phyloP scores from a whole-genome alignment of 2,797 vertebrate genomes.

The Pantherophis vulpinus region DNA sequence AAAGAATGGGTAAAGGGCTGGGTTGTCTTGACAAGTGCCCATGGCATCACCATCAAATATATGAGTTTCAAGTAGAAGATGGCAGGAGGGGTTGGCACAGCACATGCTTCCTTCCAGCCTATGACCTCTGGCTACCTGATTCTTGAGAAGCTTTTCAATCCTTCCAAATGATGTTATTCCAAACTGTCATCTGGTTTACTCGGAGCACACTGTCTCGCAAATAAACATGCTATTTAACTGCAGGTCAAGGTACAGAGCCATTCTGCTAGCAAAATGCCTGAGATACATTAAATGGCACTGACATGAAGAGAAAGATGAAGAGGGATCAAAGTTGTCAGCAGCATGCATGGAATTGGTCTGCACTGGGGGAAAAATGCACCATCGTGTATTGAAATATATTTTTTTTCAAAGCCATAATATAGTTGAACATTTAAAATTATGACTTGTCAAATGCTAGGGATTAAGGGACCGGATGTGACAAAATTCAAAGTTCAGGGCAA shows the following conservation, averaged over 20 bases:
- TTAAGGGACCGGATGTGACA: conserved; percentile 6
- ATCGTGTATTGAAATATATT: conserved; percentile 19
- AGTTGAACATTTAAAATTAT: conserved; percentile 35
- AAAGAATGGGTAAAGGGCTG: conserved; percentile 12
- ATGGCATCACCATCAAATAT: conserved; percentile 68
- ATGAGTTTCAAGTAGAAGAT: conserved; percentile 60
- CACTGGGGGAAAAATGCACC: background rate
- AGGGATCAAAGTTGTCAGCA: conserved; percentile 62
- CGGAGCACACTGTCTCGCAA: conserved; percentile 52
- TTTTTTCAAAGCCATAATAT: conserved; percentile 26
- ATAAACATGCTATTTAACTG: conserved; percentile 68
- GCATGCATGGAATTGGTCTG: background rate
- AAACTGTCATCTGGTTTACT: conserved; percentile 64
- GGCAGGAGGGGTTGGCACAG: conserved; percentile 67
- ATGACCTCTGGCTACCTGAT: conserved; percentile 68
- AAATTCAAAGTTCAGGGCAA: conserved; percentile 13
- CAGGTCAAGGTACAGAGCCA: conserved; percentile 59
- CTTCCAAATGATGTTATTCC: conserved; percentile 60
- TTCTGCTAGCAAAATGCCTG: conserved; percentile 53
- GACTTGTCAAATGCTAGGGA: conserved; percentile 45
- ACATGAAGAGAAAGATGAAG: conserved; percentile 55
- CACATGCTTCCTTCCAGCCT: conserved; percentile 69
- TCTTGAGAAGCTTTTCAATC: conserved; percentile 68
- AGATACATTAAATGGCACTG: conserved; percentile 57
- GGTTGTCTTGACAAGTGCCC: conserved; percentile 68